phyloP scores from a whole-genome alignment of 1,140 invertebrate species.

The Panagrolaimus sp. region DNA sequence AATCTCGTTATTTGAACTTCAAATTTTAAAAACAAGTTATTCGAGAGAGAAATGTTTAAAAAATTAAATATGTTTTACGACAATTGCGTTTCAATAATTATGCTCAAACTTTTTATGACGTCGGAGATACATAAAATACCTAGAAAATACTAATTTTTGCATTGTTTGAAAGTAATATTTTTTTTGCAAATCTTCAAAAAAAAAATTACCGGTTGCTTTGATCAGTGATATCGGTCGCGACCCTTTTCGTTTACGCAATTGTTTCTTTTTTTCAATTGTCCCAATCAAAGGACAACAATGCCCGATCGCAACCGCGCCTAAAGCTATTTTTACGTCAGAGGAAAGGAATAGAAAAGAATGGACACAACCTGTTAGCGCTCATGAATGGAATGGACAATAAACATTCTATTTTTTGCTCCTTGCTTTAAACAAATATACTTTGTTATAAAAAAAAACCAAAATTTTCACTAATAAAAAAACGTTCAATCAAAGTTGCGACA shows the following conservation, averaged over 20 bases:
- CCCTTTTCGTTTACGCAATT: background rate
- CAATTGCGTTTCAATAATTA: too few relatives aligned
- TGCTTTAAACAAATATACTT: conserved; percentile 3
- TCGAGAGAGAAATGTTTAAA: too few relatives aligned
- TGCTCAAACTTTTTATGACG: too few relatives aligned
- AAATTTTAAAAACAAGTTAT: too few relatives aligned
- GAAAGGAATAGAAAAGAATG: background rate
- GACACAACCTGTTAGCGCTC: background rate
- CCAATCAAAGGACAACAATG: background rate
- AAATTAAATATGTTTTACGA: too few relatives aligned
- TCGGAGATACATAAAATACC: too few relatives aligned
- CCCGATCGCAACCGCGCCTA: too few relatives aligned
- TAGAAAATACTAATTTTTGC: too few relatives aligned
- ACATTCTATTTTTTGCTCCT: too few relatives aligned
- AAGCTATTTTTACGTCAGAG: background rate
- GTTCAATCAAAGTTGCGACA: too few relatives aligned
- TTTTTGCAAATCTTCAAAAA: background rate
- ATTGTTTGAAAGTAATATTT: background rate
- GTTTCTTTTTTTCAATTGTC: background rate
- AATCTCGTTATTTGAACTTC: too few relatives aligned
- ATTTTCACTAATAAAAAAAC: background rate
- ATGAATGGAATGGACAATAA: too few relatives aligned
- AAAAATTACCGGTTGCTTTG: background rate
- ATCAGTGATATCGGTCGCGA: background rate
- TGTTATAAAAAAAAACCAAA: background rate